Evolutionary conservation across 2,888 invertebrate genomes (phyloP), one percentile per base, ranked within the genome.

Genomic region (Sphinx pinastri): DNA sequence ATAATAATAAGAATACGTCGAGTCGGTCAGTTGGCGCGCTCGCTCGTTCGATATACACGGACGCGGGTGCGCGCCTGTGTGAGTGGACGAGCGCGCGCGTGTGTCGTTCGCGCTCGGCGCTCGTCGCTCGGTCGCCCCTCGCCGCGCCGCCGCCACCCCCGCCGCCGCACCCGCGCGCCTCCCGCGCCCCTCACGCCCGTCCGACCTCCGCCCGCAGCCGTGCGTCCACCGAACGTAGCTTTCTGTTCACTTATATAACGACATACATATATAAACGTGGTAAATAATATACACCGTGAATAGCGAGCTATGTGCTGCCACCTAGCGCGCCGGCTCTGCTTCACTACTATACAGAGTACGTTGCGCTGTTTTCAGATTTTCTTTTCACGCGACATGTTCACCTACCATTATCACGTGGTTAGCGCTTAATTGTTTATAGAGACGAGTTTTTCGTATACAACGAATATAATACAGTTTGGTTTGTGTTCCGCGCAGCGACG

Each of bases 1-100:
- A 90, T 93, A 91, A 93, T 94, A 94, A 95, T 95, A 93, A 95
- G 95, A 95, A 95, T 95, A 95, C 94, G 94, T 88, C 90, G 93
- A 92, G 93, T 93, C 92, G 91, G 88, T 87, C 88, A 90, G 88
- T 85, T 88, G 89, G 90, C 91, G 88, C 90, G 91, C 88, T 89
- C 88, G 90, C 87, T 91, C 88, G 92, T 87, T 91, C 89, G 91
- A 90, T 91, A 91, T 82, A 89, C 88, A 88, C 88, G 86, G 84
- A 90, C 88, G 82, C 70, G 85, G 77, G 74, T 52, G 74, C 52
- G 78, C n/a, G 58, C 71, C 85, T 87, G 91, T 87, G 88, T 79
- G 87, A 74, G 78, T 76, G 75, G 68, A 72, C 45, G 77, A 72
- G 73, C 58, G 68, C n/a, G 31, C 51, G 78, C 76, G 83, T 81